These are phyloP conservation scores for Batillaria attramentaria DNA, from an alignment of 1,140 invertebrate genomes.

Conservation along the genomic window DNA sequence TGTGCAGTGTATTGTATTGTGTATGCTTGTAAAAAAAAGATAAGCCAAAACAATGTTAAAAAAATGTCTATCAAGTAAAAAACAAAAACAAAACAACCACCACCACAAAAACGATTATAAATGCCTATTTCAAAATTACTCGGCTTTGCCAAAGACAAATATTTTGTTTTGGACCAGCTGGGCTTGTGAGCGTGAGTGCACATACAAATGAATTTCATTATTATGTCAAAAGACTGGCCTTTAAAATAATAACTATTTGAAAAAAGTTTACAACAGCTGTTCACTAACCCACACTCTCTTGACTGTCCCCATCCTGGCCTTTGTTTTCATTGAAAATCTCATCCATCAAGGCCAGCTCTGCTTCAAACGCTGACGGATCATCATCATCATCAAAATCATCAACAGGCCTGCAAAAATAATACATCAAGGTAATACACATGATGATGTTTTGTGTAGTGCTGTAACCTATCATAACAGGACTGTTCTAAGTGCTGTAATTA, in stretches of 20 bases:
- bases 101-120: too few species aligned
- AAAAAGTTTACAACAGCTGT: not conserved
- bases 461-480: not conserved
- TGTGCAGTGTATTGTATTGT: too few species aligned
- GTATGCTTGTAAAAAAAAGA: too few species aligned
- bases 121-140: too few species aligned
- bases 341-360: slow-evolving; percentile 67
- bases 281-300: slow-evolving; percentile 10
- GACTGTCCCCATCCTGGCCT: slow-evolving; percentile 39
- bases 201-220: too few species aligned
- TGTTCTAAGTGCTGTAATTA: not conserved
- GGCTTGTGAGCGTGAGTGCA: too few species aligned
- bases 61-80: too few species aligned
- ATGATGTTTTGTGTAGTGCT: too few species aligned
- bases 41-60: too few species aligned
- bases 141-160: too few species aligned
- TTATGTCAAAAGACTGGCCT: not conserved
- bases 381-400: slow-evolving; percentile 60
- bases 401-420: slow-evolving; percentile 17
- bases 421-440: not conserved
- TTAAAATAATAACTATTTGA: not conserved
- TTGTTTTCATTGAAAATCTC: slow-evolving; percentile 61
- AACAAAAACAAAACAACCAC: too few species aligned
- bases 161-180: too few species aligned
- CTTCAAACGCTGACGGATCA: slow-evolving; percentile 65